These are phyloP conservation scores for Intellagama lesueurii DNA, from an alignment of 2,797 vertebrate genomes.

Conservation along the genomic window DNA sequence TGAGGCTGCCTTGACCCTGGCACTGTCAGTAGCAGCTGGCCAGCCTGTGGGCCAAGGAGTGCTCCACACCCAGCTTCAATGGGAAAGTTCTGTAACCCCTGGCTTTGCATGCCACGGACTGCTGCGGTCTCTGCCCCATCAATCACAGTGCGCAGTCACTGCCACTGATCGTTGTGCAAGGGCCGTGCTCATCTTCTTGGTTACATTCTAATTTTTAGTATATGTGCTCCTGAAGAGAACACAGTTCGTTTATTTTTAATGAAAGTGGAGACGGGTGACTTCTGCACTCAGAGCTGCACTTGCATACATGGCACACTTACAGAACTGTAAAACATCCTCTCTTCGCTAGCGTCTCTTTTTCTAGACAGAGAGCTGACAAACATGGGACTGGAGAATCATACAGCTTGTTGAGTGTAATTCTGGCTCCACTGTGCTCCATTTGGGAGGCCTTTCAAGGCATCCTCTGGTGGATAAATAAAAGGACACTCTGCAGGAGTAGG, in stretches of 20 bases:
- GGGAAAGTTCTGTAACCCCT: too few species aligned
- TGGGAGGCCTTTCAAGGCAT: constrained; percentile 28
- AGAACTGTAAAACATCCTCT: not conserved
- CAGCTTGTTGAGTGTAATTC: constrained; percentile 25
- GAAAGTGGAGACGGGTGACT: not conserved
- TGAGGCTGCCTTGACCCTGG: too few species aligned
- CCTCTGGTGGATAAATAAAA: not conserved
- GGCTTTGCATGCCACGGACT: too few species aligned
- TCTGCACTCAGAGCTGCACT: not conserved
- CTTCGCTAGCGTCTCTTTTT: not conserved
- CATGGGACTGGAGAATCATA: constrained; percentile 23
- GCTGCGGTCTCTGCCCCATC: too few species aligned
- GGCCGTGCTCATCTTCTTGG: not conserved
- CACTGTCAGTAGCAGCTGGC: too few species aligned
- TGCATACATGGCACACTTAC: not conserved
- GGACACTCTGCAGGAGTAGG: constrained; percentile 35
- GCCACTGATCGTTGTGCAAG: not conserved
- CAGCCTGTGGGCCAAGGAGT: too few species aligned
- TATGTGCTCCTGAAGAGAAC: not conserved
- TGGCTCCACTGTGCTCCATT: constrained; percentile 28
- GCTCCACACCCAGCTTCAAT: too few species aligned
- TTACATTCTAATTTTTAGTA: not conserved
- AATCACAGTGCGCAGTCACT: too few species aligned
- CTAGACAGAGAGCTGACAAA: constrained; percentile 49
- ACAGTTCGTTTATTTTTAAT: not conserved